A percentile compares a stretch with the other conserved stretches of the same genome.
Evolutionary conservation across 2,888 invertebrate genomes (phyloP).

Genomic region (Limnephilus auricula): DNA sequence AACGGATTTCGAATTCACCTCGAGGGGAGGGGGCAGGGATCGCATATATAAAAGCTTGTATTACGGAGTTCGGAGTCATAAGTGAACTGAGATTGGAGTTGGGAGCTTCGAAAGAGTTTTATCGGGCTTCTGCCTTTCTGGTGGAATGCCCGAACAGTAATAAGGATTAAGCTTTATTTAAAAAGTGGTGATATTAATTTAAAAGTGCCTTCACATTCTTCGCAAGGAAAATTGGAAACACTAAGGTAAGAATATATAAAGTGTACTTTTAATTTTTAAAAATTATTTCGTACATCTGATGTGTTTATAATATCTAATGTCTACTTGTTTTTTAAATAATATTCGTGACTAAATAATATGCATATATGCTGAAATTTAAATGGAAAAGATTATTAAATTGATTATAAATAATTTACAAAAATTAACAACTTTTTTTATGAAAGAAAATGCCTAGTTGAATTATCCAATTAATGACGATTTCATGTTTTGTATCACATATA

Average conservation of each 20-base stretch:
- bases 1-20: constrained; percentile 47
- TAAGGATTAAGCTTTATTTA: not conserved
- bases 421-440: no score
- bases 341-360: not conserved
- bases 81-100: constrained; percentile 34
- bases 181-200: not conserved
- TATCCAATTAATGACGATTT: no score
- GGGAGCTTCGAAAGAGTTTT: constrained; percentile 35
- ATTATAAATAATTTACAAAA: no score
- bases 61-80: constrained; percentile 25
- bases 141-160: constrained; percentile 28
- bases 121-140: constrained; percentile 54
- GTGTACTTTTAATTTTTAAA: not conserved
- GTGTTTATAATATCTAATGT: no score
- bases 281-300: not conserved
- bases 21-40: constrained; percentile 37
- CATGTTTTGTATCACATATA: no score
- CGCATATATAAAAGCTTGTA: constrained; percentile 43
- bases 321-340: not conserved
- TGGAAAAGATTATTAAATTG: no score
- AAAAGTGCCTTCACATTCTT: not conserved
- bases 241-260: not conserved
- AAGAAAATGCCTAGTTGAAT: no score
- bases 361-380: no score
- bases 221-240: not conserved